Base-by-base conservation (phyloP, 2,113 vertebrate genomes). In the Tachysurus fulvidraco region DNA sequence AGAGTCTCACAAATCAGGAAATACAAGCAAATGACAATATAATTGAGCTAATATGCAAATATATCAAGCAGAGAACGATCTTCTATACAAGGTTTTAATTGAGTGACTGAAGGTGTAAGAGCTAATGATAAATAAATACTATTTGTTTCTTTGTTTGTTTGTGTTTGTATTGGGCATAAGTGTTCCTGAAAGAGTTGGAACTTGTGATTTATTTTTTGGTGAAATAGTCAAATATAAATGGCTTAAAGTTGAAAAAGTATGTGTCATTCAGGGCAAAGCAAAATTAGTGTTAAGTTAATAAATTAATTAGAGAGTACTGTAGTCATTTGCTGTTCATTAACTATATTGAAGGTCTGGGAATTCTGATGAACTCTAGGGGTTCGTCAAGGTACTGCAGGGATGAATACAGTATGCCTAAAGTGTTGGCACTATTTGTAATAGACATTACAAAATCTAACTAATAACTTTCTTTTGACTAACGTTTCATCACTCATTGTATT, bases 311-410 rank as follows among this genome's bases (percentile, higher is more conserved):
- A 1, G 19, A 44, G 1, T 23, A 9, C 1, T 23, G 41, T 11
- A 41, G 8, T 25, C 10, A 23, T 74, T 52, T 76, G 5, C 25
- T 16, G 7, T n/a, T 52, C 9, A 21, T 74, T 23, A 9, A 74
- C 14, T 8, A 41, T 65, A 65, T 65, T 12, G 12, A 14, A 17
- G 4, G 21, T 25, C 7, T 50, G 44, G 13, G 73, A 52, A 44
- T 21, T 74, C 71, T 74, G 10, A 74, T 74, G 71, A 74, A 46
- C 71, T 74, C 71, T 74, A 74, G 41, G 21, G 71, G 21, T 50
- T 50, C 25, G 4, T 25, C 9, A 12, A 44, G 71, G 73, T 76
- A 76, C 73, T 76, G 73, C 73, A 76, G 23, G 23, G 4, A 11
- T n/a, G 4, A n/a, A 19, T 41, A 36, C 36, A 36, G 36, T 41